Evolutionary conservation across 2,888 invertebrate genomes (phyloP).

Genomic region (Microctonus aethiopoides): DNA sequence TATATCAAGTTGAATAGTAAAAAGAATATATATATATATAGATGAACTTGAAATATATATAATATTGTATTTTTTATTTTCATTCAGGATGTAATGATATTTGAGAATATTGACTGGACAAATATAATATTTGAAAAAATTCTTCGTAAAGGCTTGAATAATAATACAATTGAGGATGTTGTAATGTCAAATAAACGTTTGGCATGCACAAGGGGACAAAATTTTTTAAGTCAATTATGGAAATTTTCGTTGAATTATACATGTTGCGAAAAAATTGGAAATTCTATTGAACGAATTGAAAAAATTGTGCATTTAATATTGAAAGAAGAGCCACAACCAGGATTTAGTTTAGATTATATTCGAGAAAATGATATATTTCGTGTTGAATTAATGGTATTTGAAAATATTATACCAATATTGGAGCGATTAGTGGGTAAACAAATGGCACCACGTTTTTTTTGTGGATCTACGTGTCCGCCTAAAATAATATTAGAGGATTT

Average conservation of each 20-base stretch:
- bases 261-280: background rate
- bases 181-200: slow-evolving; percentile 42
- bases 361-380: slow-evolving; percentile 41
- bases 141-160: slow-evolving; percentile 19
- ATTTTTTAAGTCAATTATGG: slow-evolving; percentile 42
- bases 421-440: slow-evolving; percentile 34
- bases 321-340: slow-evolving; percentile 41
- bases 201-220: slow-evolving; percentile 48
- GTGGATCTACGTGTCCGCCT: slow-evolving; percentile 18
- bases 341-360: slow-evolving; percentile 26
- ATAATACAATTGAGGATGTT: slow-evolving; percentile 35
- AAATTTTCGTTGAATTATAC: slow-evolving; percentile 37
- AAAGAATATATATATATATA: too few species aligned
- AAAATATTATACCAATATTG: slow-evolving; percentile 41
- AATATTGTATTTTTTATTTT: too few species aligned
- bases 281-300: slow-evolving; percentile 18
- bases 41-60: too few species aligned
- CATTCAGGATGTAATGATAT: slow-evolving; percentile 8
- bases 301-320: slow-evolving; percentile 37
- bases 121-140: slow-evolving; percentile 29
- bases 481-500: slow-evolving; percentile 50
- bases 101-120: slow-evolving; percentile 19
- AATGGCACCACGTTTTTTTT: slow-evolving; percentile 42
- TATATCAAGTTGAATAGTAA: too few species aligned
- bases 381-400: slow-evolving; percentile 39